Evolutionary conservation across 2,888 invertebrate genomes (phyloP).

Genomic region (Cephus pulcher): DNA sequence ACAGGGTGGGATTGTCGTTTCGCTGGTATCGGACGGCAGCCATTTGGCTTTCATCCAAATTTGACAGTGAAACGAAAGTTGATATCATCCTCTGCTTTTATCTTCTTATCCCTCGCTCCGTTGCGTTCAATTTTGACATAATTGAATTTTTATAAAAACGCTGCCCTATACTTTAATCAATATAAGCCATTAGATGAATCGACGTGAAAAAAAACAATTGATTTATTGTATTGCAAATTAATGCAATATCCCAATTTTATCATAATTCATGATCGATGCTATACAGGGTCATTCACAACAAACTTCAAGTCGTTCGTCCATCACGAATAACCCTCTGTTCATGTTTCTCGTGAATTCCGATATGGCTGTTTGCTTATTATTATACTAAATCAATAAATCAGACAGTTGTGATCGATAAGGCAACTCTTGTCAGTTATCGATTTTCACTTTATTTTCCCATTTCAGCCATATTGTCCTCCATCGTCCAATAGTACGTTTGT

Average conservation of each 20-base stretch:
- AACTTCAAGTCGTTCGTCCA: background rate
- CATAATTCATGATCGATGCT: background rate
- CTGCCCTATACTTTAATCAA: too few relatives aligned
- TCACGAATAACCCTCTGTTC: too few relatives aligned
- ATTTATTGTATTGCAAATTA: too few relatives aligned
- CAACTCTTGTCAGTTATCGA: background rate
- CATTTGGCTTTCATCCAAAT: background rate
- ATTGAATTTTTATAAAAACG: background rate
- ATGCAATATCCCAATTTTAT: too few relatives aligned
- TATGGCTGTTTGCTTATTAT: background rate
- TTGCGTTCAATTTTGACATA: background rate
- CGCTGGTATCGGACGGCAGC: too few relatives aligned
- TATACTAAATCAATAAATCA: background rate
- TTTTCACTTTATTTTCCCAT: background rate
- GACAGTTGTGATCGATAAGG: background rate
- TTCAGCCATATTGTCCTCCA: background rate
- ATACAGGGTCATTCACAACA: too few relatives aligned
- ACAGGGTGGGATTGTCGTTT: too few relatives aligned
- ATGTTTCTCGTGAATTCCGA: too few relatives aligned
- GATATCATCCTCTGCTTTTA: conserved; percentile 17
- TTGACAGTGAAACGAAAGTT: conserved; percentile 34
- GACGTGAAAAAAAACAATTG: too few relatives aligned
- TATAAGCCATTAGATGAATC: too few relatives aligned
- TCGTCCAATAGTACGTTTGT: too few relatives aligned
- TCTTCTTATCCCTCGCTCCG: conserved; percentile 3